Evolutionary conservation across 2,113 vertebrate species (phyloP), one percentile per base, ranked within the genome.

Genomic region (Terrapene triunguis): DNA sequence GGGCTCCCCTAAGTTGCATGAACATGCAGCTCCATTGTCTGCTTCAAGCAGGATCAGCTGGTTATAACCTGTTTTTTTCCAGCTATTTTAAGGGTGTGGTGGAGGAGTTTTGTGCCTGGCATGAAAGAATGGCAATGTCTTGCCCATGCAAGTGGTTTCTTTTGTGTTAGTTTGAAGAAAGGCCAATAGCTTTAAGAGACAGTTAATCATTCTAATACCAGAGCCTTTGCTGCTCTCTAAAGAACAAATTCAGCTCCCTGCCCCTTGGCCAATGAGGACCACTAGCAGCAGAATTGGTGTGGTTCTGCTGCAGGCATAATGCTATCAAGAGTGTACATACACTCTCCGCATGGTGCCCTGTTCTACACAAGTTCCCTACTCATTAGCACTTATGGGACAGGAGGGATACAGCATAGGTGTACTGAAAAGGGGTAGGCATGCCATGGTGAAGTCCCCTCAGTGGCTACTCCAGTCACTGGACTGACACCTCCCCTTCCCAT

Each of bases 101-200:
- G 69, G 48, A 47, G 25, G 7, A 59, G 21, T 27, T 87, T 87
- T 79, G 48, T 65, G 65, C 42, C 47, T 88, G 53, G 57, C 83
- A 92, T 6, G 9, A 84, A 59, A 85, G 65, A 90, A 54, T 32
- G 42, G 80, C 42, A 50, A 80, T 76, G 48, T 25, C 12, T 72
- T 93, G 65, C 65, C 91, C 85, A 65, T 92, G 87, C 24, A 84
- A 21, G 16, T 3, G 1, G 74, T 5, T 65, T 93, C 88, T 89
- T 92, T 24, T 65, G 79, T 42, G 42, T 47, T 87, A 59, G 17
- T 79, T 82, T 81, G 80, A 93, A 96, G 82, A 83, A 95, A 92
- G 59, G 11, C 17, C 92, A 17, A 47, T 65, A 87, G 76, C 21
- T 50, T 93, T 27, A 89, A 12, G 25, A 69, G 82, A 19, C 81